Evolutionary conservation across 2,113 vertebrate genomes (phyloP).

Genomic region (Chloebia gouldiae): DNA sequence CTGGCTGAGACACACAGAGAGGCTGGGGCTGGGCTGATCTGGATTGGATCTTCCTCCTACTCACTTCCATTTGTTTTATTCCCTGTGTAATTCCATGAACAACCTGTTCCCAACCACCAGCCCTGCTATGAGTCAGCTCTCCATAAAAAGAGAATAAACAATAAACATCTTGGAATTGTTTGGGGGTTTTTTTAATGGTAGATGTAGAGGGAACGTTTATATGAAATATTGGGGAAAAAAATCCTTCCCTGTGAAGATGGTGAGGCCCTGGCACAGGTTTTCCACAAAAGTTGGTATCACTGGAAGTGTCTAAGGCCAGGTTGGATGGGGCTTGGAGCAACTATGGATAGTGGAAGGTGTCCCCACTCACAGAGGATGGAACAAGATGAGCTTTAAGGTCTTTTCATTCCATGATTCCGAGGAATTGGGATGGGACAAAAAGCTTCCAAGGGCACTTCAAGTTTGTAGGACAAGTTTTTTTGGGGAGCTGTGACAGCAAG

Average conservation of each 20-base stretch:
- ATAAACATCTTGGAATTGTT: background rate
- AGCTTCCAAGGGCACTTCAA: background rate
- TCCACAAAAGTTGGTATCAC: background rate
- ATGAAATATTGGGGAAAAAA: background rate
- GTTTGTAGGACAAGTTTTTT: background rate
- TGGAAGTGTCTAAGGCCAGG: background rate
- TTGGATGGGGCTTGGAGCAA: background rate
- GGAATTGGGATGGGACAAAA: background rate
- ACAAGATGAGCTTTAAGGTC: background rate
- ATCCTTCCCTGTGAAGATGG: background rate
- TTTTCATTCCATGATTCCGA: background rate
- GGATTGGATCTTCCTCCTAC: background rate
- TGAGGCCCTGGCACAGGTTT: background rate
- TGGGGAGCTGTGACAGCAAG: background rate
- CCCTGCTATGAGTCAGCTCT: background rate
- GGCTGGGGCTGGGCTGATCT: background rate
- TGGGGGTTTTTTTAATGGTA: background rate
- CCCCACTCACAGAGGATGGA: background rate
- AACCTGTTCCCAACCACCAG: background rate
- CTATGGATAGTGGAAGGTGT: background rate
- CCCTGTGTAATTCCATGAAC: background rate
- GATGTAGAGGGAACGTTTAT: background rate
- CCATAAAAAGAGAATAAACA: background rate
- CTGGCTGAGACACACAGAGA: background rate
- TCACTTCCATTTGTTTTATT: background rate